Evolutionary conservation across 1,140 invertebrate genomes (phyloP).

Genomic region (Brachionus rotundiformis): DNA sequence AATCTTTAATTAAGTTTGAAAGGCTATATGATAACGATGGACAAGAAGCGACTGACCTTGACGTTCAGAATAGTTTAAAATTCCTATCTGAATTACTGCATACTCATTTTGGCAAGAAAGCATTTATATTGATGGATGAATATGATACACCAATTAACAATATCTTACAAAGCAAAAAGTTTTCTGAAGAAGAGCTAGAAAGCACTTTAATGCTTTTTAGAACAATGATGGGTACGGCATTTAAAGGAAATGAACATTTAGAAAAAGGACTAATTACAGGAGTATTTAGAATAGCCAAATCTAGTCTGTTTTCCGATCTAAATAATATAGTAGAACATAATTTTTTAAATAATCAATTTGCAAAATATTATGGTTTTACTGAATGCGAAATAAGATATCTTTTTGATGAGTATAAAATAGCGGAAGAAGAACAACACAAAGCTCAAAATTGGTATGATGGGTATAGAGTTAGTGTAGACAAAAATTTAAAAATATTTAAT

Average conservation of each 20-base stretch:
- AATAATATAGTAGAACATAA: slow-evolving; percentile 45
- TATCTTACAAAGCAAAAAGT: slow-evolving; percentile 10
- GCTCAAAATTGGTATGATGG: slow-evolving; percentile 36
- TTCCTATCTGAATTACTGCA: slow-evolving; percentile 25
- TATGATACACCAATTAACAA: slow-evolving; percentile 21
- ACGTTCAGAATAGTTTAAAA: slow-evolving; percentile 17
- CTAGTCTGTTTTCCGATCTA: slow-evolving; percentile 30
- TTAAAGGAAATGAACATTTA: slow-evolving; percentile 36
- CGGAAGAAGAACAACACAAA: background rate
- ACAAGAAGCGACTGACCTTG: slow-evolving; percentile 22
- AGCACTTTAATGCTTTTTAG: slow-evolving; percentile 26
- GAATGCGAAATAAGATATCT: slow-evolving; percentile 32
- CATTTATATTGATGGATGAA: slow-evolving; percentile 22
- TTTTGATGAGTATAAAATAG: slow-evolving; percentile 37
- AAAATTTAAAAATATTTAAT: slow-evolving; percentile 5
- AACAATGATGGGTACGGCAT: slow-evolving; percentile 21
- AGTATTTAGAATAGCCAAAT: slow-evolving; percentile 39
- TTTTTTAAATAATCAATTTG: slow-evolving; percentile 34
- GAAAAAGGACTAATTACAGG: slow-evolving; percentile 33
- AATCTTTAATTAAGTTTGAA: background rate
- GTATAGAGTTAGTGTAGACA: background rate
- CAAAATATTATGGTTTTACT: slow-evolving; percentile 41
- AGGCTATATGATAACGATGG: background rate
- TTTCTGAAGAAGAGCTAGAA: background rate
- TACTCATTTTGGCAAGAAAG: slow-evolving; percentile 32